Percentiles rank a stretch among this genome's conserved stretches.
These are phyloP conservation scores for Pyrrhosoma nymphula DNA, from an alignment of 2,888 invertebrate genomes.

Conservation along the genomic window DNA sequence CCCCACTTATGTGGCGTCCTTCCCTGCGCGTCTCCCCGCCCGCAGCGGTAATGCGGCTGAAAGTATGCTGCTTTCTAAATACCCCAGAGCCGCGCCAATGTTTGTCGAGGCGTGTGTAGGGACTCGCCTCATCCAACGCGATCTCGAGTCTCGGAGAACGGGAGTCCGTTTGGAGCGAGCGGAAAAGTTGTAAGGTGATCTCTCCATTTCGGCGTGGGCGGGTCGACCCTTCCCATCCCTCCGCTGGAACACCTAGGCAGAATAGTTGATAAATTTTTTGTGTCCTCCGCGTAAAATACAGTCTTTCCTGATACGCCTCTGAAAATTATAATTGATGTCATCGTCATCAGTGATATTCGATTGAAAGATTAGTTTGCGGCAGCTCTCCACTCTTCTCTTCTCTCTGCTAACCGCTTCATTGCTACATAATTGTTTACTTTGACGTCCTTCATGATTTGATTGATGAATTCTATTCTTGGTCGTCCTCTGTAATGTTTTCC, in stretches of 20 bases:
- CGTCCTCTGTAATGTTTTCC: no score
- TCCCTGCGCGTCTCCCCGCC: neutral
- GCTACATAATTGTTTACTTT: no score
- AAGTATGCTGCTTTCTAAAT: conserved; percentile 11
- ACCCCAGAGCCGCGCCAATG: neutral
- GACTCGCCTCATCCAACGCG: neutral
- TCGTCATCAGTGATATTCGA: no score
- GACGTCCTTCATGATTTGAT: no score
- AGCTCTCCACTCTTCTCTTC: no score
- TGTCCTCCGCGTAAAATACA: neutral
- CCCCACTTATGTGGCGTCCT: neutral
- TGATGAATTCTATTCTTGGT: no score
- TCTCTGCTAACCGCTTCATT: no score
- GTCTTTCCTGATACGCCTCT: no score
- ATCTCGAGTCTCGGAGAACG: neutral
- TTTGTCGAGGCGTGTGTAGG: neutral
- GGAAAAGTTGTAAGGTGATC: neutral
- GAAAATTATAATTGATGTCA: no score
- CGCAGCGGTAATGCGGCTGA: neutral
- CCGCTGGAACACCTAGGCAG: neutral
- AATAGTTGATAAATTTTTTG: neutral
- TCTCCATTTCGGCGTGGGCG: neutral
- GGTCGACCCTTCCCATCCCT: neutral
- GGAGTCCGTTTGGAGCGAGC: neutral
- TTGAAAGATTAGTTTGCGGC: no score